Base-by-base conservation (phyloP, 2,888 invertebrate species). In the Monochamus alternatus region DNA sequence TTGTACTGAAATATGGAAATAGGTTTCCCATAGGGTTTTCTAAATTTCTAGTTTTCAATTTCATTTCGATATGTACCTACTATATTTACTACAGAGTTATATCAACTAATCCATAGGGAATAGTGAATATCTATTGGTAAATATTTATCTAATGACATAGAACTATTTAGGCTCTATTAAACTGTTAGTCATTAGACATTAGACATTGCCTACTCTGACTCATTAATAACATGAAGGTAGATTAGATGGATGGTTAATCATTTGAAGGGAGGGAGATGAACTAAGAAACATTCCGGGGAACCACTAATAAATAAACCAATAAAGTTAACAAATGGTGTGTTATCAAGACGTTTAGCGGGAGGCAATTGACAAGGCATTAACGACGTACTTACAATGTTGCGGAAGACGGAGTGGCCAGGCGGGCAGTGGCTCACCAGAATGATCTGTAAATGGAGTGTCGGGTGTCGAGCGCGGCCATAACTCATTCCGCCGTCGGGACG, bases 381-480 rank as follows among this genome's bases (percentile, higher is more conserved):
- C 85, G 86, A 85, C 84, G 85, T 85, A 83, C 84, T 84, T 79
- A 82, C 83, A 84, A 82, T 83, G 83, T 81, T 82, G 83, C 84
- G 86, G 86, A 87, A 87, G 90, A 90, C 89, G 89, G 89, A 90
- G 89, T 88, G 89, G 89, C 89, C 89, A 86, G 87, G 85, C 88
- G 88, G 88, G 89, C 89, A 89, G 87, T 88, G 86, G 86, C 83
- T 90, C 89, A 90, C 89, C 90, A 89, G 90, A 91, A 91, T 90
- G 90, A 90, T 91, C 90, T 90, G 90, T 90, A 90, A 91, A 91
- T 91, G 90, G 91, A 90, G 90, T 90, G 89, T 89, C 89, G 89
- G 89, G 87, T 87, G 87, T 88, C 88, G 86, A 87, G 89, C 85
- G 86, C 86, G 87, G 87, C 89, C 89, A 91, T 91, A 91, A 91